Base-by-base conservation (phyloP, 2,113 vertebrate genomes). In the Gambusia holbrooki region DNA sequence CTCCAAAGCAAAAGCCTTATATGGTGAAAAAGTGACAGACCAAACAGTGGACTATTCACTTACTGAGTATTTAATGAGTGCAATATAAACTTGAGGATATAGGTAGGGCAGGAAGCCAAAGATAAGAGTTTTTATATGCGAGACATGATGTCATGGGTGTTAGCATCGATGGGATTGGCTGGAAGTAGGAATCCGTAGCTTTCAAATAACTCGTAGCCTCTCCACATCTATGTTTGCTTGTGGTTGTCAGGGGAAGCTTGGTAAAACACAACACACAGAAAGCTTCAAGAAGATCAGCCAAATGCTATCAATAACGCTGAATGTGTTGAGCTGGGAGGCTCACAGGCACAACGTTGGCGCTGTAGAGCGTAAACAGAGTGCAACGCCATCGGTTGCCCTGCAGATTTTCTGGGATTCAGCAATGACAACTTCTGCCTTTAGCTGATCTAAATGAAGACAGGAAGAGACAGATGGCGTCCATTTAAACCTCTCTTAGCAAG, bases 271-370 rank as follows among this genome's bases (percentile, higher is more conserved):
- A 74, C 51, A 73, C 51, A 75, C 73, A 72, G 64, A 45, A 61
- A 75, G 17, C 87, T 71, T 73, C 71, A 84, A 82, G 88, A 87
- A 89, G 87, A 92, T 90, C 89, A 87, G 87, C 85, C 87, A 89
- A 90, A 89, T 65, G 82, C 82, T 88, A 89, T 92, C 89, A 92
- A 92, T 89, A 91, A 92, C 88, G 80, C 87, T 79, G 87, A 83
- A 86, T 83, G 77, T 92, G 90, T 69, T 54, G 84, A 84, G 83
- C 84, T 74, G 85, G 86, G 89, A 89, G 82, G 69, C 84, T 88
- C 83, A 27, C 84, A 84, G 90, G 85, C 89, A 87, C 91, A 91
- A 91, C 91, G 88, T 87, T 92, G 91, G 87, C 88, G 82, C 62
- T 85, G 82, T 10, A 58, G 77, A 89, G 88, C 78, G 80, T 90